These are phyloP conservation scores for Thelaira solivaga DNA, from an alignment of 2,888 invertebrate species.

Conservation along the genomic window DNA sequence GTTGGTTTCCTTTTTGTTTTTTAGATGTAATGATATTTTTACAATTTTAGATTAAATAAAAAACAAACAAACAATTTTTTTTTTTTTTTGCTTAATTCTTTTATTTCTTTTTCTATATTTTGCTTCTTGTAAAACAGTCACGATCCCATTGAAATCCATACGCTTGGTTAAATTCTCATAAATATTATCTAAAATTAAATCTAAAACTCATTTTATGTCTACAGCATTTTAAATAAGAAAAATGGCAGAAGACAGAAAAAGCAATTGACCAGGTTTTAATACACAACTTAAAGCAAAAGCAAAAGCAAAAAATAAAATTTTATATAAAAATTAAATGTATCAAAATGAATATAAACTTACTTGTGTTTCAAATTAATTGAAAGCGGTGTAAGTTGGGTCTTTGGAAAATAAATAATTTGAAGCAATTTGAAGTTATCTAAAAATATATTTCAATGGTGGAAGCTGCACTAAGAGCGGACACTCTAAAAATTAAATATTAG, in stretches of 20 bases:
- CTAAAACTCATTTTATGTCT: slow-evolving; percentile 63
- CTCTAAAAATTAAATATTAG: too few species aligned
- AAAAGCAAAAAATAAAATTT: background rate
- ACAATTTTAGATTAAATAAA: too few species aligned
- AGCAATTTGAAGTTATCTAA: background rate
- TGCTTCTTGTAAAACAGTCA: slow-evolving; percentile 43
- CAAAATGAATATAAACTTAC: background rate
- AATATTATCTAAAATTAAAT: slow-evolving; percentile 64
- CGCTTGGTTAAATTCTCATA: slow-evolving; percentile 62
- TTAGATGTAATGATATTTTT: slow-evolving; percentile 6
- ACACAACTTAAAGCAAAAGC: background rate
- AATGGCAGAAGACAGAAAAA: slow-evolving; percentile 35
- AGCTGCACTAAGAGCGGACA: too few species aligned
- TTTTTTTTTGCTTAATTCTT: slow-evolving; percentile 5
- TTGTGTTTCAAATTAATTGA: background rate
- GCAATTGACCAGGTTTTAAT: slow-evolving; percentile 46
- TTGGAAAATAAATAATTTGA: background rate
- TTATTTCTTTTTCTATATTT: background rate
- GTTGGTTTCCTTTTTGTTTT: too few species aligned
- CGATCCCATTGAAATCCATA: slow-evolving; percentile 56
- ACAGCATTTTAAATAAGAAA: slow-evolving; percentile 57
- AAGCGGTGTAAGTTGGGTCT: background rate
- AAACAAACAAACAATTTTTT: too few species aligned
- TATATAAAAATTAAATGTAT: background rate
- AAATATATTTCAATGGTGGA: background rate